These are phyloP conservation scores for Limnephilus lunatus DNA, from an alignment of 2,888 invertebrate species.

Conservation along the genomic window DNA sequence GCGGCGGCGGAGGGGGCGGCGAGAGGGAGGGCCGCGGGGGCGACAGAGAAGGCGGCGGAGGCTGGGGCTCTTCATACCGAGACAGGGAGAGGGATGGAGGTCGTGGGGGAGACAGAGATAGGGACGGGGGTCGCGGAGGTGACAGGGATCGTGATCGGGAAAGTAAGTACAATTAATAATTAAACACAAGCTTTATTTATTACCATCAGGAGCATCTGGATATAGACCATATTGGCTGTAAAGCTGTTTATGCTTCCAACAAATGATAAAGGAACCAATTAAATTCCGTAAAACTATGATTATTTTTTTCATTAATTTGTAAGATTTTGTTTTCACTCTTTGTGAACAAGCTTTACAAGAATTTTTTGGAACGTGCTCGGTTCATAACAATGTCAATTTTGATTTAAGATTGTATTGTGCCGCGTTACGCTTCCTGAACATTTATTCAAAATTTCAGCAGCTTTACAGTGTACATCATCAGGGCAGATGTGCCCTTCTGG, in stretches of 20 bases:
- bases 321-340: background rate
- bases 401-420: no score
- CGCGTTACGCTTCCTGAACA: no score
- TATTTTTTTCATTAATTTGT: background rate
- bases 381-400: background rate
- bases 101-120: constrained; percentile 68
- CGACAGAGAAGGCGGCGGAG: constrained; percentile 68
- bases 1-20: constrained; percentile 72
- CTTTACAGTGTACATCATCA: no score
- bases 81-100: constrained; percentile 74
- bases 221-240: no score
- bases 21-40: constrained; percentile 70
- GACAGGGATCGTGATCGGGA: constrained; percentile 68
- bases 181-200: background rate
- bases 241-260: background rate
- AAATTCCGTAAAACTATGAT: background rate
- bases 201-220: background rate
- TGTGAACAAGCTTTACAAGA: background rate
- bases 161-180: background rate
- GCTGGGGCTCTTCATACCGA: constrained; percentile 69
- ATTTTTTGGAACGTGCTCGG: background rate
- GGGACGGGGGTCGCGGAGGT: constrained; percentile 69
- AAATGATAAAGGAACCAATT: background rate
- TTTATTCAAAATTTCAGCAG: no score
- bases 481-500: no score